These are phyloP conservation scores for Leptinotarsa haldemani DNA, from an alignment of 2,888 invertebrate genomes.

Conservation along the genomic window DNA sequence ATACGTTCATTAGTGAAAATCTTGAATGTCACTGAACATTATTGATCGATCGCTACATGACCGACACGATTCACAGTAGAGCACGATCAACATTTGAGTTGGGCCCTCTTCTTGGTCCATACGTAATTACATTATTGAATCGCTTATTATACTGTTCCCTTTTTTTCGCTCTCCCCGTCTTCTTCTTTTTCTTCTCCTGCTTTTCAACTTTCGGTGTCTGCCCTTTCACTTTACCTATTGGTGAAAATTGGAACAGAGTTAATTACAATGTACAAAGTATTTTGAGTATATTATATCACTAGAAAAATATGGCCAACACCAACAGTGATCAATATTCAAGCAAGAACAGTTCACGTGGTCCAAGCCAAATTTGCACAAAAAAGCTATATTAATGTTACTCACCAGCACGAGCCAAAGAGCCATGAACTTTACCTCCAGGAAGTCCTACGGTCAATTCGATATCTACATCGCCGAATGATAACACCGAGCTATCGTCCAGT, in stretches of 20 bases:
- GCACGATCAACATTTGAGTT: conserved; percentile 80
- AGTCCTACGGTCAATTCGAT: conserved; percentile 86
- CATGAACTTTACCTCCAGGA: conserved; percentile 99
- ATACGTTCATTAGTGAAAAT: too few relatives aligned
- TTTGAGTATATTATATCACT: too few relatives aligned
- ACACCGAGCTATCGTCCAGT: conserved; percentile 75
- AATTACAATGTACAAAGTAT: too few relatives aligned
- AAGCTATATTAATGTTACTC: conserved; percentile 53
- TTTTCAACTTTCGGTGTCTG: conserved; percentile 99
- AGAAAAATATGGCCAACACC: too few relatives aligned
- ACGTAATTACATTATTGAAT: conserved; percentile 97
- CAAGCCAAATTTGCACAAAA: too few relatives aligned
- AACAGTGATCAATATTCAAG: too few relatives aligned
- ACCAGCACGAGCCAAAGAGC: conserved; percentile 99
- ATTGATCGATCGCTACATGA: too few relatives aligned
- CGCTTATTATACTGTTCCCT: conserved; percentile 98
- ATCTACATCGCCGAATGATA: conserved; percentile 74
- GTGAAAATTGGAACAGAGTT: background rate
- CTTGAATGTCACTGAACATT: too few relatives aligned
- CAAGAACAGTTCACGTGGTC: too few relatives aligned
- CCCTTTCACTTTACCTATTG: conserved; percentile 92
- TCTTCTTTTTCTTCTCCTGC: conserved; percentile 99
- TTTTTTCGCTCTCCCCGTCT: conserved; percentile 98
- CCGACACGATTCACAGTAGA: too few relatives aligned
- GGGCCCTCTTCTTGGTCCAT: conserved; percentile 96